Conservation (phyloP, 1,140 invertebrate genomes). For the Tetranychus urticae region DNA sequence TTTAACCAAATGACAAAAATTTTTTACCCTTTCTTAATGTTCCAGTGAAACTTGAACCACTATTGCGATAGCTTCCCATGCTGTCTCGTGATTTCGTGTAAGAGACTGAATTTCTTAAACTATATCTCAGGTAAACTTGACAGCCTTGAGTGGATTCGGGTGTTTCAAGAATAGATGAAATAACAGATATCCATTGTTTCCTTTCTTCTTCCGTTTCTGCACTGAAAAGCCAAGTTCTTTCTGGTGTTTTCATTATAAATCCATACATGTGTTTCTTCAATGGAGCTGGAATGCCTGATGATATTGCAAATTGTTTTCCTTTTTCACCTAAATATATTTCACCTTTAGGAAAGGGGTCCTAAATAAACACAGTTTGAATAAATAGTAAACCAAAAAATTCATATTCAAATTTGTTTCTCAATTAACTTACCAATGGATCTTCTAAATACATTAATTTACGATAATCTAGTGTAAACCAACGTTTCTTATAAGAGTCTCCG, state of each 20-base stretch:
- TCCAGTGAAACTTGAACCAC: background rate
- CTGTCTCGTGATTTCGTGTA: background rate
- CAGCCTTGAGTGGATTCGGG: background rate
- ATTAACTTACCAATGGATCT: constrained; percentile 37
- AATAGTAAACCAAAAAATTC: background rate
- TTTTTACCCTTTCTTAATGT: background rate
- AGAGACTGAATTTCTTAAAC: background rate
- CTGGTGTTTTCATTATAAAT: constrained; percentile 62
- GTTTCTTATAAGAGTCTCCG: constrained; percentile 49
- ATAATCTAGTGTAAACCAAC: constrained; percentile 58
- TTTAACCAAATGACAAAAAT: background rate
- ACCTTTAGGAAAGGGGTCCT: constrained; percentile 63
- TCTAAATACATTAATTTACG: constrained; percentile 75
- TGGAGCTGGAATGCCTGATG: constrained; percentile 32
- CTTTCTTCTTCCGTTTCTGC: constrained; percentile 47
- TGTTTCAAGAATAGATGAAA: constrained; percentile 24
- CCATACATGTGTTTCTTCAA: constrained; percentile 37
- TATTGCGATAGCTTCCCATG: background rate
- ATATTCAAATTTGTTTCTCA: background rate
- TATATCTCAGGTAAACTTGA: background rate
- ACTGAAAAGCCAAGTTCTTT: constrained; percentile 54
- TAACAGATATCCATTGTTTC: constrained; percentile 48
- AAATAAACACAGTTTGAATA: background rate
- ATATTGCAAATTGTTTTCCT: constrained; percentile 43
- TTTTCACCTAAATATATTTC: constrained; percentile 63